Evolutionary conservation across 2,888 invertebrate genomes (phyloP).

Genomic region (Crossocerus cetratus): DNA sequence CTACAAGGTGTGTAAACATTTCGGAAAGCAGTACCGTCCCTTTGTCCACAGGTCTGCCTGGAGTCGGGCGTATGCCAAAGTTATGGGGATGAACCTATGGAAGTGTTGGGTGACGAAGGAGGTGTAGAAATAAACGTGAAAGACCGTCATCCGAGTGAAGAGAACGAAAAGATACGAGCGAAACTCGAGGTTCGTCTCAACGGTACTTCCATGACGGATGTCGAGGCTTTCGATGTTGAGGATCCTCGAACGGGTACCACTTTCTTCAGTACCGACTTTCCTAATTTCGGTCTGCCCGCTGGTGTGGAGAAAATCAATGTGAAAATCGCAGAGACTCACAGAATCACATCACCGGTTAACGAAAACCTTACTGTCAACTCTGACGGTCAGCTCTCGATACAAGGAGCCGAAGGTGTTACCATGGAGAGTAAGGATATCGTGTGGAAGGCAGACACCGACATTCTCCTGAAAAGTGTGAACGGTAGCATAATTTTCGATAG

Average conservation of each 20-base stretch:
- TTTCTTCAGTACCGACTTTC: constrained; percentile 84
- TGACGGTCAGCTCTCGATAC: constrained; percentile 83
- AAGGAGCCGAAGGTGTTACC: constrained; percentile 88
- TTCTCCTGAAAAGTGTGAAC: constrained; percentile 86
- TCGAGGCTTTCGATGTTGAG: constrained; percentile 84
- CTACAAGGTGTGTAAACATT: neutral
- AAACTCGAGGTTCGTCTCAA: constrained; percentile 79
- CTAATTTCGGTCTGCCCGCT: constrained; percentile 84
- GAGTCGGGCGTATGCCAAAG: constrained; percentile 73
- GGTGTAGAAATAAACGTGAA: constrained; percentile 72
- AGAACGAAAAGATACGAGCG: constrained; percentile 58
- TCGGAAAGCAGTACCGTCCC: neutral
- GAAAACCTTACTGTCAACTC: constrained; percentile 84
- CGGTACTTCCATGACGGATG: constrained; percentile 84
- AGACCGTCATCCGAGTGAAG: constrained; percentile 60
- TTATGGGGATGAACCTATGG: constrained; percentile 76
- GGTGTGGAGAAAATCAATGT: constrained; percentile 83
- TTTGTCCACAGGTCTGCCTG: constrained; percentile 67
- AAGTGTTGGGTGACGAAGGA: constrained; percentile 73
- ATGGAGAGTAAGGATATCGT: constrained; percentile 85
- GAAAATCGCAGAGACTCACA: constrained; percentile 84
- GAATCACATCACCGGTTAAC: constrained; percentile 86
- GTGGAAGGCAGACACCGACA: constrained; percentile 88
- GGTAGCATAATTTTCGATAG: constrained; percentile 85
- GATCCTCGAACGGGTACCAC: constrained; percentile 81